phyloP scores from a whole-genome alignment of 2,888 invertebrate genomes.

The Scelioninae gen. 2 region DNA sequence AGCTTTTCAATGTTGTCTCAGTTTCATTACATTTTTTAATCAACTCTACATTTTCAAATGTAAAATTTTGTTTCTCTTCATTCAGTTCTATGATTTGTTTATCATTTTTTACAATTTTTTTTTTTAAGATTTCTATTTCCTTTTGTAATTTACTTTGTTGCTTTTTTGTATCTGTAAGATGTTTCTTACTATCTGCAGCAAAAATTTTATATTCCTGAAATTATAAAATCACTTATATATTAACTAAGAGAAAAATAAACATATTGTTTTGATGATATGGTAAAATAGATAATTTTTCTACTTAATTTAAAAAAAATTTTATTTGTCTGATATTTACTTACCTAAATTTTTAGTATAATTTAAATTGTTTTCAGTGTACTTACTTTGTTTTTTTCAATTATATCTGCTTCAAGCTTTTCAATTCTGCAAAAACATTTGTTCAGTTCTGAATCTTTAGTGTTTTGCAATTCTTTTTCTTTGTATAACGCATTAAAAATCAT shows the following conservation, averaged over 20 bases:
- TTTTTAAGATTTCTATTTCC: slow-evolving; percentile 9
- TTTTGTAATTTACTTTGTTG: slow-evolving; percentile 11
- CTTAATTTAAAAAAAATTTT: too few species aligned
- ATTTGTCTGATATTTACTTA: too few species aligned
- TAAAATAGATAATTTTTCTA: too few species aligned
- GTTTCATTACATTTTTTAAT: background rate
- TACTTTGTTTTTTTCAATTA: too few species aligned
- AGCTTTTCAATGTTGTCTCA: background rate
- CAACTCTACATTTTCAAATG: background rate
- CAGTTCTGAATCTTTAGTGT: slow-evolving; percentile 7
- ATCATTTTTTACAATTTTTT: background rate
- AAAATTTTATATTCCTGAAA: slow-evolving; percentile 6
- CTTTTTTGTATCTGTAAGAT: background rate
- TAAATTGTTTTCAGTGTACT: too few species aligned
- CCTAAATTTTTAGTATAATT: too few species aligned
- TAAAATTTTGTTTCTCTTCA: background rate
- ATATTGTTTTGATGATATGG: too few species aligned
- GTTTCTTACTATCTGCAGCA: background rate
- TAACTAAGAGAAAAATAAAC: too few species aligned
- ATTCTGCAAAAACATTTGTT: background rate
- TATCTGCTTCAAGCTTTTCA: background rate
- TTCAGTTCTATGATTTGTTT: background rate
- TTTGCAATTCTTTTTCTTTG: slow-evolving; percentile 15
- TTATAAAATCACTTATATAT: background rate
- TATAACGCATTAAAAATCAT: slow-evolving; percentile 1